Evolutionary conservation across 2,113 vertebrate genomes (phyloP).

Genomic region (Rutilus rutilus): DNA sequence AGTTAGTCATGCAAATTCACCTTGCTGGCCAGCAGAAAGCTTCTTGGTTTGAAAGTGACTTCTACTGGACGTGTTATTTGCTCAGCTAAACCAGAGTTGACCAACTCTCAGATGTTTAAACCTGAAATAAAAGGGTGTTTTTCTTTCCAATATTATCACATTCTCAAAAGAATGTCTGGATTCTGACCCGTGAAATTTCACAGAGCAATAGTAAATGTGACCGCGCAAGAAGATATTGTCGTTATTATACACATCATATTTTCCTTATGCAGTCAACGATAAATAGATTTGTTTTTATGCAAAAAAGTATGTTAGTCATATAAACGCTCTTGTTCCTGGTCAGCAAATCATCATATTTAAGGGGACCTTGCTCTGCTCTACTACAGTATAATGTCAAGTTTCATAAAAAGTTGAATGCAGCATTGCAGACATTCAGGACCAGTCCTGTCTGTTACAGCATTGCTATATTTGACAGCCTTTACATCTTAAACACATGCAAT

Average conservation of each 20-base stretch:
- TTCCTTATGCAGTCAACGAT: too few species aligned
- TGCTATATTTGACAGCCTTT: neutral
- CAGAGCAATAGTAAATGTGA: neutral
- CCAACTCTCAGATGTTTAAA: too few species aligned
- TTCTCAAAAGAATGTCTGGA: neutral
- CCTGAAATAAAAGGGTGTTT: too few species aligned
- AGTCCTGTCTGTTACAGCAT: neutral
- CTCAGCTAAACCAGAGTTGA: too few species aligned
- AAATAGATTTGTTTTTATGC: too few species aligned
- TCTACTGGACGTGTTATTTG: too few species aligned
- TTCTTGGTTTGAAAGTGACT: too few species aligned
- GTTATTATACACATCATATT: too few species aligned
- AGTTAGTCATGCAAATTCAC: too few species aligned
- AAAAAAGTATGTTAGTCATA: too few species aligned
- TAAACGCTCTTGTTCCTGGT: neutral
- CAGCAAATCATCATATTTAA: neutral
- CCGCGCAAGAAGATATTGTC: neutral
- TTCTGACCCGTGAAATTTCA: neutral
- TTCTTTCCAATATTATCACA: too few species aligned
- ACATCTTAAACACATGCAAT: constrained; percentile 10
- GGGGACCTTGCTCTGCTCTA: neutral
- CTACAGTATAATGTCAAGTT: neutral
- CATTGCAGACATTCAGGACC: neutral
- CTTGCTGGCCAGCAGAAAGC: too few species aligned
- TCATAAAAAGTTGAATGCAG: neutral